phyloP scores from a whole-genome alignment of 1,140 invertebrate species.

The Samia ricini region DNA sequence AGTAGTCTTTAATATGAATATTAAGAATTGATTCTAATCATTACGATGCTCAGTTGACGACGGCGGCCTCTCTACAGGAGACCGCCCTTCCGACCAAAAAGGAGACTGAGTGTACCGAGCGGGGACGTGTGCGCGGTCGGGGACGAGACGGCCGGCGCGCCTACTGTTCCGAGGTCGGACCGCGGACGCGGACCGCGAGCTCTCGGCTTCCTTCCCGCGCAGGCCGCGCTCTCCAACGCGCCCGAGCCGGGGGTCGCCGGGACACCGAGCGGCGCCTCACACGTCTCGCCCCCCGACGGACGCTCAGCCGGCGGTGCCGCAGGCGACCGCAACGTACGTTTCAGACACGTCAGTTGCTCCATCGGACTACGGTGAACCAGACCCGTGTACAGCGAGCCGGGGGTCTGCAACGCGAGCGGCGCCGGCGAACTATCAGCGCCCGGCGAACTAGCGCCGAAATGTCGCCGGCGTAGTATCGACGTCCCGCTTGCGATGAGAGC shows the following conservation, averaged over 20 bases:
- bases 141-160: constrained; percentile 63
- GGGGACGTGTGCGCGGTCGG: constrained; percentile 75
- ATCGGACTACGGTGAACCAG: constrained; percentile 83
- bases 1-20: too few species aligned
- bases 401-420: constrained; percentile 79
- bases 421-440: constrained; percentile 74
- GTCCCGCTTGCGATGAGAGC: constrained; percentile 85
- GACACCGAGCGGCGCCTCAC: constrained; percentile 68
- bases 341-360: constrained; percentile 86
- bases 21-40: not conserved
- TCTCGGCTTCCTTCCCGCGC: constrained; percentile 58
- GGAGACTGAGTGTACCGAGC: constrained; percentile 87
- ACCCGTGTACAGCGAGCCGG: constrained; percentile 78
- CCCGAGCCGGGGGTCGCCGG: constrained; percentile 75
- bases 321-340: constrained; percentile 75
- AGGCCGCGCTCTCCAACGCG: constrained; percentile 53
- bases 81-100: constrained; percentile 90
- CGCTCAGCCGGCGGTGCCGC: constrained; percentile 49
- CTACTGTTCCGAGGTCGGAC: constrained; percentile 71
- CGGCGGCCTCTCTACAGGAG: constrained; percentile 76
- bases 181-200: constrained; percentile 66
- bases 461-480: constrained; percentile 83
- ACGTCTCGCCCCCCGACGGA: constrained; percentile 33
- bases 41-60: not conserved
- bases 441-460: constrained; percentile 61